Conservation (phyloP, 2,797 vertebrate species). For the Chromis chromis region DNA sequence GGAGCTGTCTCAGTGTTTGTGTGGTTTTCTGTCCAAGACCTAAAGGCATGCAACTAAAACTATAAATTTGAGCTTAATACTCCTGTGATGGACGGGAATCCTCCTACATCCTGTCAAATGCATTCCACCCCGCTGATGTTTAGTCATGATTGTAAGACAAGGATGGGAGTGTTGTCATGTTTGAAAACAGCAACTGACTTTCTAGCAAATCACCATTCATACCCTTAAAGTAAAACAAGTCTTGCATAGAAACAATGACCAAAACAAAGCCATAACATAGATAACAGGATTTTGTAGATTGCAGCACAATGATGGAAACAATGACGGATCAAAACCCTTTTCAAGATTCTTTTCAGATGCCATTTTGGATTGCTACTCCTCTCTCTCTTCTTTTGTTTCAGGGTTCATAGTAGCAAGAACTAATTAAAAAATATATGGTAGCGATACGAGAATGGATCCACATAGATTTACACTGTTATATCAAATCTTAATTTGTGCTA, state of each 20-base stretch:
- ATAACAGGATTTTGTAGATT: background rate
- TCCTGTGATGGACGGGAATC: background rate
- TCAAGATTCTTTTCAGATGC: background rate
- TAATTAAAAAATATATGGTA: background rate
- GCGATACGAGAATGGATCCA: too few species aligned
- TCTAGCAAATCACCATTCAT: background rate
- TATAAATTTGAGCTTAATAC: conserved; percentile 1
- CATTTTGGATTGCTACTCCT: background rate
- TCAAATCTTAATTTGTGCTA: too few species aligned
- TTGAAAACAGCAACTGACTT: conserved; percentile 2
- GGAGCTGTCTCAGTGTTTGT: conserved; percentile 4
- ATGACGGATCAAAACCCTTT: background rate
- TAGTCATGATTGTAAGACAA: background rate
- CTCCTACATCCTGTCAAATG: background rate
- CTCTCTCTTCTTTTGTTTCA: background rate
- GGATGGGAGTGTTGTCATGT: background rate
- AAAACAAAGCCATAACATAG: background rate
- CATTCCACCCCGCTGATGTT: background rate
- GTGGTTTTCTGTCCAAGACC: conserved; percentile 6
- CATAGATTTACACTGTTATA: too few species aligned
- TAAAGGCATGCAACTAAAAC: conserved; percentile 7
- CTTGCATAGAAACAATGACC: background rate
- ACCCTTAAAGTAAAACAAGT: conserved; percentile 14
- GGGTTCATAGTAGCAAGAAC: background rate
- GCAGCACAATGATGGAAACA: conserved; percentile 2